These are phyloP conservation scores for Acrossocheilus wenchowensis DNA, from an alignment of 2,797 vertebrate genomes.

Conservation along the genomic window DNA sequence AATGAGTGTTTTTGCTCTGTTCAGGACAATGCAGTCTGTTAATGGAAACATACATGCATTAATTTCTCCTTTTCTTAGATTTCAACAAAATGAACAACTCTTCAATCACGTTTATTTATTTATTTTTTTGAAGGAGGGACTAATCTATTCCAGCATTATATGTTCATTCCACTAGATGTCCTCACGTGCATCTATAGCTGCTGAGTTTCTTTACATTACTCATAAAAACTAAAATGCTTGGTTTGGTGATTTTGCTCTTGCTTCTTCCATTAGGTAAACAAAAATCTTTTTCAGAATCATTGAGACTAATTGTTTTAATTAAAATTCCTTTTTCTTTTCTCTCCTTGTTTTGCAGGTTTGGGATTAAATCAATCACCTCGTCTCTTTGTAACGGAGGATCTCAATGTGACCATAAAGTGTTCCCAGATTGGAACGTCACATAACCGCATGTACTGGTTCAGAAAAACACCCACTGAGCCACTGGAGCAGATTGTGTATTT, in stretches of 20 bases:
- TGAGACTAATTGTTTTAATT: no score
- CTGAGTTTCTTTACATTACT: not conserved
- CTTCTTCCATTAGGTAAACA: conserved; percentile 17
- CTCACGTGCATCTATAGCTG: not conserved
- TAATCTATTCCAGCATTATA: not conserved
- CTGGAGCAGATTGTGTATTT: conserved; percentile 47
- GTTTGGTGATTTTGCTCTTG: conserved; percentile 21
- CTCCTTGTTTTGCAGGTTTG: conserved; percentile 26
- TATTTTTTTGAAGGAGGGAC: not conserved
- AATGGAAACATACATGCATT: not conserved
- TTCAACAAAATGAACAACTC: not conserved
- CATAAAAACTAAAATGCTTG: conserved; percentile 15
- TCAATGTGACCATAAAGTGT: conserved; percentile 53
- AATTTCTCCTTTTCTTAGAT: not conserved
- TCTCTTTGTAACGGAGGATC: conserved; percentile 17
- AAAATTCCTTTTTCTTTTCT: not conserved
- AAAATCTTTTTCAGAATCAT: not conserved
- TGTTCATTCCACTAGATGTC: conserved; percentile 6
- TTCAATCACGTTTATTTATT: no score
- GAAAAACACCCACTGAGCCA: conserved; percentile 25
- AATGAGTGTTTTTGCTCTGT: no score
- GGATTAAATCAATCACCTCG: conserved; percentile 50
- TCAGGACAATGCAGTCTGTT: no score
- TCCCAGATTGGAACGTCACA: conserved; percentile 41
- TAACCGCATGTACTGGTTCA: conserved; percentile 62